Conservation (phyloP, 2,113 vertebrate species). For the Tamias sibiricus region DNA sequence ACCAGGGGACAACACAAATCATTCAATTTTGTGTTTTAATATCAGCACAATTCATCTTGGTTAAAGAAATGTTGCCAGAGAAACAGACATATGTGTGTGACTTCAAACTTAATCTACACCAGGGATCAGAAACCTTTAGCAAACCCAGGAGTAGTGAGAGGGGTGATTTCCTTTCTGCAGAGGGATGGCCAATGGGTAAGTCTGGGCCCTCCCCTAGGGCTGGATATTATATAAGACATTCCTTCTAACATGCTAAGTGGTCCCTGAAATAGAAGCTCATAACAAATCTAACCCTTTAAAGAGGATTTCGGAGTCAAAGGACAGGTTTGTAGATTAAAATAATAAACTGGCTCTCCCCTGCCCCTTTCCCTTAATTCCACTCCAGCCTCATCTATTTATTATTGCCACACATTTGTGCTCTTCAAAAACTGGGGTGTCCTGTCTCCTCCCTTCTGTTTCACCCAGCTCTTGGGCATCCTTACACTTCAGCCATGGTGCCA, state of each 20-base stretch:
- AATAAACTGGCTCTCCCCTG: neutral
- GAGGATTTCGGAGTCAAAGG: neutral
- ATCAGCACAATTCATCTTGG: constrained; percentile 31
- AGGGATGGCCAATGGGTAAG: neutral
- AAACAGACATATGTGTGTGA: constrained; percentile 37
- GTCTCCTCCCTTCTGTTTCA: neutral
- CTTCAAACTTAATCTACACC: constrained; percentile 43
- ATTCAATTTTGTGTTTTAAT: constrained; percentile 49
- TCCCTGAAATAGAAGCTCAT: neutral
- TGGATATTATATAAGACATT: neutral
- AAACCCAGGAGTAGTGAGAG: neutral
- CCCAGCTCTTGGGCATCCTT: neutral
- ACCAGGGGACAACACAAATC: neutral
- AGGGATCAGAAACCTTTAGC: neutral
- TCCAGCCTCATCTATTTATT: neutral
- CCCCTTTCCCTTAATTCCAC: neutral
- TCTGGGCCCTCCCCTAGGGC: too few relatives aligned
- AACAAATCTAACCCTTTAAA: neutral
- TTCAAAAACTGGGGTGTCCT: neutral
- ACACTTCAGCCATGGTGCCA: fast-evolving
- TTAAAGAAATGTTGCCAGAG: constrained; percentile 1
- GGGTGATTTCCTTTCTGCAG: neutral
- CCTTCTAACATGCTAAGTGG: neutral
- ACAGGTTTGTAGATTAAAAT: neutral
- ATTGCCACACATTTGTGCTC: neutral